Percentiles rank a stretch among this genome's conserved stretches.
Evolutionary conservation across 2,113 vertebrate species (phyloP).

Genomic region (Syngnathus typhle): DNA sequence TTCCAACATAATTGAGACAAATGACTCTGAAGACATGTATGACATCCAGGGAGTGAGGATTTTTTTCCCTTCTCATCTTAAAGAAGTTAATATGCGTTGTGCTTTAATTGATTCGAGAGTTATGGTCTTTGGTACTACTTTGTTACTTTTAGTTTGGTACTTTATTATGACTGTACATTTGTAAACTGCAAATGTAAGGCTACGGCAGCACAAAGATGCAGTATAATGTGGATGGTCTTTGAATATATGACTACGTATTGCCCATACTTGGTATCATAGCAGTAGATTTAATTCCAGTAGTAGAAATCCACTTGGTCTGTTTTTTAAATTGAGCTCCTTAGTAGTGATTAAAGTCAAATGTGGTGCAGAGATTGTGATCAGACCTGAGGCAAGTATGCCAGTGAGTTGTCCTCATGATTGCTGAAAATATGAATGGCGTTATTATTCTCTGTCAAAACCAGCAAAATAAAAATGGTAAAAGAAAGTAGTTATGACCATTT

Average conservation of each 20-base stretch:
- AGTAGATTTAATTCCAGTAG: background rate
- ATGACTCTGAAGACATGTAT: background rate
- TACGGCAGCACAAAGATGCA: background rate
- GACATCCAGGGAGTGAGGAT: background rate
- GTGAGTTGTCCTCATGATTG: conserved; percentile 12
- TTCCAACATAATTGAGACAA: background rate
- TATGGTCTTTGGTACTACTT: background rate
- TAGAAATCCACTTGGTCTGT: background rate
- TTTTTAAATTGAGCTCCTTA: background rate
- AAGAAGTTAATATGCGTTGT: background rate
- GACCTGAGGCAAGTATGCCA: background rate
- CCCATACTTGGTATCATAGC: background rate
- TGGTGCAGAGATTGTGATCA: conserved; percentile 27
- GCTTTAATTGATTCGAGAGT: background rate
- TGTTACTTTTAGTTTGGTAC: no score
- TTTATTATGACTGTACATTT: background rate
- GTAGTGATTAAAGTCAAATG: conserved; percentile 23
- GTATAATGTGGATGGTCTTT: background rate
- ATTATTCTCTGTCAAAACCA: background rate
- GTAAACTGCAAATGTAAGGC: background rate
- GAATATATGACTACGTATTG: background rate
- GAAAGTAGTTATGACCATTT: background rate
- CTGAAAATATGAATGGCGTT: background rate
- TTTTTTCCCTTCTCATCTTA: background rate
- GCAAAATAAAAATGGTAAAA: background rate